Conservation (phyloP, 2,113 vertebrate species). For the Furnarius figulus region DNA sequence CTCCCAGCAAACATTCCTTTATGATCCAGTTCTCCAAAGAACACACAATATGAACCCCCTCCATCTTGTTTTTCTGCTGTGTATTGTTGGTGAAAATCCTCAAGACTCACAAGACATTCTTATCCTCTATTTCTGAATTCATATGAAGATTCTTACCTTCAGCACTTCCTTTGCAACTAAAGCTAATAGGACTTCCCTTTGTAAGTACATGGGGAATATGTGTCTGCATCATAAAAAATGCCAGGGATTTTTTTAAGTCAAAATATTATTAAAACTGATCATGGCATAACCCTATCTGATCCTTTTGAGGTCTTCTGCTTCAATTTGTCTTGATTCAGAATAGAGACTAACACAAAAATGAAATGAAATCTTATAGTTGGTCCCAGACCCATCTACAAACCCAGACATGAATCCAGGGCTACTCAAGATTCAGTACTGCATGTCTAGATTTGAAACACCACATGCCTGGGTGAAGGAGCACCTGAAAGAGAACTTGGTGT, state of each 20-base stretch:
- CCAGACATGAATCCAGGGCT: background rate
- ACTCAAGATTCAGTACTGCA: background rate
- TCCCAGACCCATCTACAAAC: background rate
- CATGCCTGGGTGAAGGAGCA: background rate
- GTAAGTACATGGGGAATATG: background rate
- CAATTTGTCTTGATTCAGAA: background rate
- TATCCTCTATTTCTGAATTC: conserved; percentile 24
- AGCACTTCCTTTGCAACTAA: background rate
- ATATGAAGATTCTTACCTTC: conserved; percentile 16
- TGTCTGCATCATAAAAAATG: background rate
- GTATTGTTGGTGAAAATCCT: background rate
- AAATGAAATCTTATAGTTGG: background rate
- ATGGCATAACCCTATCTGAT: background rate
- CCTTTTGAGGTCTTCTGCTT: background rate
- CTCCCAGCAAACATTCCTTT: background rate
- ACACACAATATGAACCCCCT: background rate
- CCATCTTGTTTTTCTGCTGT: conserved; percentile 25
- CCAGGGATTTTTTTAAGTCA: background rate
- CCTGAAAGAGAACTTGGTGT: background rate
- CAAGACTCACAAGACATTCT: background rate
- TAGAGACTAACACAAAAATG: background rate
- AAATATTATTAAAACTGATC: background rate
- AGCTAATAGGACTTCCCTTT: background rate
- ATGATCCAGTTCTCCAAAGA: conserved; percentile 19
- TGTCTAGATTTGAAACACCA: background rate